A percentile compares a stretch with the other conserved stretches of the same genome.
Evolutionary conservation across 2,113 vertebrate genomes (phyloP).

Genomic region (Phalacrocorax aristotelis): DNA sequence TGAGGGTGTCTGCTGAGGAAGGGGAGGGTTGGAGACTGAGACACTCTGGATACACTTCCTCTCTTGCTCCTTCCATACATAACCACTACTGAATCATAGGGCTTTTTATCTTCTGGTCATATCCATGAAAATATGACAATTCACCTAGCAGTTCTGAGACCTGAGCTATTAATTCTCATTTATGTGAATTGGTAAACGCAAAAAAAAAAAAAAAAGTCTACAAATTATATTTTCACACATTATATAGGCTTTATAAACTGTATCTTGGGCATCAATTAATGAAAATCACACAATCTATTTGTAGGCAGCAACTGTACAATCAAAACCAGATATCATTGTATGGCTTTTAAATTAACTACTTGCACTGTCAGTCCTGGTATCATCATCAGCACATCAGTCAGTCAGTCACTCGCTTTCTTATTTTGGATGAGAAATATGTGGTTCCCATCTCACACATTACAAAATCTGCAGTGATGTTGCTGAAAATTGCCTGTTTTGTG

Average conservation of each 20-base stretch:
- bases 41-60: not conserved
- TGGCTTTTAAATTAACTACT: not conserved
- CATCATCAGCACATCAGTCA: not conserved
- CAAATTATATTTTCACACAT: not conserved
- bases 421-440: not conserved
- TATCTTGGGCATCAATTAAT: not conserved
- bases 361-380: not conserved
- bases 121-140: not conserved
- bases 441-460: not conserved
- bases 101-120: not conserved
- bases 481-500: constrained; percentile 7
- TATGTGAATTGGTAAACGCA: not conserved
- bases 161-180: not conserved
- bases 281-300: not conserved
- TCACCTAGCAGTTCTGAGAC: not conserved
- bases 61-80: not conserved
- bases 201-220: not conserved
- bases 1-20: not conserved
- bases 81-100: not conserved
- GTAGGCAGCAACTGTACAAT: not conserved
- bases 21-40: not conserved
- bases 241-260: not conserved
- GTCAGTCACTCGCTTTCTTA: not conserved
- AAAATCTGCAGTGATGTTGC: not conserved
- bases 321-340: not conserved